Evolutionary conservation across 2,888 invertebrate genomes (phyloP).

Genomic region (Himalopsyche kuldschensis): DNA sequence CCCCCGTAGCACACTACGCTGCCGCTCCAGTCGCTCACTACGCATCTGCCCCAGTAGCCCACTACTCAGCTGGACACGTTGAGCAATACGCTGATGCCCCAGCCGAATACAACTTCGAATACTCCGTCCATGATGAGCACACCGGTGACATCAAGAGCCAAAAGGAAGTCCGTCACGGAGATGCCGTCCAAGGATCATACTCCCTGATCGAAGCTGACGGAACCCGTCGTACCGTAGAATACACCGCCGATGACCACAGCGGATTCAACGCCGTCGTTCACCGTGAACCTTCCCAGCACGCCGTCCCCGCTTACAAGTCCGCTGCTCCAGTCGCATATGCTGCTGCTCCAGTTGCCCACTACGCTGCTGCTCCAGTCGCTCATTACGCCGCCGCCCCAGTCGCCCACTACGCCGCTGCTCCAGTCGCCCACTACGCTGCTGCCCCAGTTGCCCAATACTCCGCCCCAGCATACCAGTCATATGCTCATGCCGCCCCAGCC

Average conservation of each 20-base stretch:
- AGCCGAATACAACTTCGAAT: constrained; percentile 29
- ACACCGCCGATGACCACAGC: constrained; percentile 56
- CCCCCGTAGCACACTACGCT: constrained; percentile 20
- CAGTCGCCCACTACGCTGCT: constrained; percentile 27
- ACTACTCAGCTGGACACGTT: constrained; percentile 44
- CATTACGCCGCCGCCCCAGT: constrained; percentile 28
- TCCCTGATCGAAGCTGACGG: constrained; percentile 56
- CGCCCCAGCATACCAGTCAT: constrained; percentile 22
- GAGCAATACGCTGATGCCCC: constrained; percentile 37
- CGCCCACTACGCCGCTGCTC: constrained; percentile 35
- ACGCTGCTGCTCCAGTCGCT: too few species aligned
- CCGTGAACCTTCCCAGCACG: constrained; percentile 43
- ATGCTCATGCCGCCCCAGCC: constrained; percentile 18
- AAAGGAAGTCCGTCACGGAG: constrained; percentile 52
- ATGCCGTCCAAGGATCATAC: constrained; percentile 54
- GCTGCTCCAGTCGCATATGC: constrained; percentile 27
- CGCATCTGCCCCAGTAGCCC: constrained; percentile 42
- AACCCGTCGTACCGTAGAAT: constrained; percentile 50
- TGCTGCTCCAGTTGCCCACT: not conserved
- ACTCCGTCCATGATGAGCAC: constrained; percentile 31
- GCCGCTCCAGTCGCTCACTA: constrained; percentile 17
- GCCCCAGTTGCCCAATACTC: constrained; percentile 22
- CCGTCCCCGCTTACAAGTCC: constrained; percentile 23
- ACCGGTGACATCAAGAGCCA: constrained; percentile 52
- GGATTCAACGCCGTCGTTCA: constrained; percentile 58